Percentiles rank a stretch among this genome's conserved stretches.
These are phyloP conservation scores for Salvelinus alpinus DNA, from an alignment of 2,113 vertebrate genomes.

Conservation along the genomic window DNA sequence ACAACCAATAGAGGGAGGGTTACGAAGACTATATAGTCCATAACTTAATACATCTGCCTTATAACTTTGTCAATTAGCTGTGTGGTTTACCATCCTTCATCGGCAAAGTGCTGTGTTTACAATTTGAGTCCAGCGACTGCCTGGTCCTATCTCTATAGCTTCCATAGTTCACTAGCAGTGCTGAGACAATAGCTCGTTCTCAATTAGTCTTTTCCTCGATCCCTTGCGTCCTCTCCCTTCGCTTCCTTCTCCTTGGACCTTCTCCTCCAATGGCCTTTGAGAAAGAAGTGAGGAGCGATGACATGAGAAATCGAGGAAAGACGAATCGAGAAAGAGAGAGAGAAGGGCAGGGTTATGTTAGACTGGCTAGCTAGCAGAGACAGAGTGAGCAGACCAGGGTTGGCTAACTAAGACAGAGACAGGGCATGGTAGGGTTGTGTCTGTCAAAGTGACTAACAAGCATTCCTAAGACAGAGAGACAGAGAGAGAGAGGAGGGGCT, in stretches of 20 bases:
- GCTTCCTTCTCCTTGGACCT: too few species aligned
- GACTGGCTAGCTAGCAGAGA: neutral
- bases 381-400: neutral
- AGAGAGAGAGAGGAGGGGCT: neutral
- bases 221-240: too few species aligned
- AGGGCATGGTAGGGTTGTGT: neutral
- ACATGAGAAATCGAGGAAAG: too few species aligned
- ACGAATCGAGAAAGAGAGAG: too few species aligned
- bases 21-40: neutral
- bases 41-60: neutral
- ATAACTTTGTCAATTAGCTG: conserved; percentile 12
- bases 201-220: too few species aligned
- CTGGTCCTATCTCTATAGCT: neutral
- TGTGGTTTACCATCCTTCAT: neutral
- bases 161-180: neutral
- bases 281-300: too few species aligned
- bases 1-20: conserved; percentile 10
- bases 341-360: neutral
- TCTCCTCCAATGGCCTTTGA: too few species aligned
- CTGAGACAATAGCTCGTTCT: neutral
- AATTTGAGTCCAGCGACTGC: neutral
- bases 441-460: too few species aligned
- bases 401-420: neutral
- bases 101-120: conserved; percentile 6
- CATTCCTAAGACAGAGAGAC: neutral